Conservation (phyloP, 1,140 invertebrate species). For the Calephelis virginiensis region DNA sequence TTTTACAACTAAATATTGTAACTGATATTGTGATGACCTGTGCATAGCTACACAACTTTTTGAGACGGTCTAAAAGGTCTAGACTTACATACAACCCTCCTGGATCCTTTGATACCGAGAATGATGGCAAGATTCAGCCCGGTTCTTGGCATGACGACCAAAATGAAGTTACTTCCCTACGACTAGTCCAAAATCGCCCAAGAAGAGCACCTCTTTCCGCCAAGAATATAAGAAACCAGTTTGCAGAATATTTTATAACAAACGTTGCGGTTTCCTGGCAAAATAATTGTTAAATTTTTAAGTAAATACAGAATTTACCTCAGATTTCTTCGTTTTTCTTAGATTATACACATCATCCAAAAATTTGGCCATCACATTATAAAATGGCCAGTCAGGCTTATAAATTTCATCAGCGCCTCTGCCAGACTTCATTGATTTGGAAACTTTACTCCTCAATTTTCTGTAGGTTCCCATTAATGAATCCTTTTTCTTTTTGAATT, state of each 20-base stretch:
- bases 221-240: neutral
- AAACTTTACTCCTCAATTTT: no score
- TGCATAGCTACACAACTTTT: slow-evolving; percentile 48
- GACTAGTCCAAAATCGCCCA: neutral
- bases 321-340: no score
- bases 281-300: slow-evolving; percentile 2
- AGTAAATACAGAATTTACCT: no score
- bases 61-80: slow-evolving; percentile 26
- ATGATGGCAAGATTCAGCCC: slow-evolving; percentile 17
- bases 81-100: slow-evolving; percentile 24
- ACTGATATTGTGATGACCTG: slow-evolving; percentile 34
- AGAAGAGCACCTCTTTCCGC: neutral
- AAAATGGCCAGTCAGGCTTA: neutral
- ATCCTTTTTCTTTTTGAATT: no score
- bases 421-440: neutral
- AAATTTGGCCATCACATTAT: neutral
- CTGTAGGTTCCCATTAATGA: no score
- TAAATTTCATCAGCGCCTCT: neutral
- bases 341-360: neutral
- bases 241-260: slow-evolving; percentile 1
- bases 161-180: neutral
- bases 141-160: neutral
- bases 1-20: slow-evolving; percentile 36
- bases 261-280: neutral
- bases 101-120: slow-evolving; percentile 29